Percentiles rank a stretch among this genome's conserved stretches.
These are phyloP conservation scores for Equus przewalskii DNA, from an alignment of 2,113 vertebrate species.

Conservation along the genomic window DNA sequence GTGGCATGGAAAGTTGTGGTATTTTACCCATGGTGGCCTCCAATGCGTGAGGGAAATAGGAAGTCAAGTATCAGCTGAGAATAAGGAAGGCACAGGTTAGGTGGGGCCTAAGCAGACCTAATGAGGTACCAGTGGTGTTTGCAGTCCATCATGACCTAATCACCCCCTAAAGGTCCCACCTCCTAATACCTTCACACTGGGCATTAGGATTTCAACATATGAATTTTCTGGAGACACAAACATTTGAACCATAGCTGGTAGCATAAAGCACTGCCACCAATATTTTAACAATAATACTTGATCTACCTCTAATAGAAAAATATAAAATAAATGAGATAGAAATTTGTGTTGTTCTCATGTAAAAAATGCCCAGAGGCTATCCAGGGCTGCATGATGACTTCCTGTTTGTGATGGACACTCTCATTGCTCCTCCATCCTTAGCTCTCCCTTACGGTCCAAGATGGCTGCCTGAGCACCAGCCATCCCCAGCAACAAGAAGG, in stretches of 20 bases:
- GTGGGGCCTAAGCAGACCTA: not conserved
- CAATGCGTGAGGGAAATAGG: not conserved
- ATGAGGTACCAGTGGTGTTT: no score
- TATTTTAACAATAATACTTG: not conserved
- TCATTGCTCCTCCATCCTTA: not conserved
- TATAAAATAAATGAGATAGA: not conserved
- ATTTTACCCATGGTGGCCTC: not conserved
- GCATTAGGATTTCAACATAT: no score
- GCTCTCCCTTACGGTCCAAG: not conserved
- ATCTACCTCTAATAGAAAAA: not conserved
- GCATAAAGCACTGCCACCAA: not conserved
- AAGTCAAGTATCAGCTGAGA: not conserved
- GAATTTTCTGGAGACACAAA: not conserved
- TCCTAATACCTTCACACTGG: no score
- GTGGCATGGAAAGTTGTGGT: not conserved
- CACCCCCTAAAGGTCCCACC: no score
- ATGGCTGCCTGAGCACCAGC: not conserved
- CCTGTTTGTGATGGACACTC: not conserved
- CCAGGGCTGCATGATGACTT: not conserved
- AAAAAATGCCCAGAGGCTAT: not conserved
- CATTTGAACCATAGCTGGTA: not conserved
- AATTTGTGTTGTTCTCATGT: not conserved
- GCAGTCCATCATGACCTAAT: no score
- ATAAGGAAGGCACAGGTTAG: not conserved
- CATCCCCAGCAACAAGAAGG: not conserved